Evolutionary conservation across 2,113 vertebrate genomes (phyloP).

Genomic region (Nyctereutes procyonoides): DNA sequence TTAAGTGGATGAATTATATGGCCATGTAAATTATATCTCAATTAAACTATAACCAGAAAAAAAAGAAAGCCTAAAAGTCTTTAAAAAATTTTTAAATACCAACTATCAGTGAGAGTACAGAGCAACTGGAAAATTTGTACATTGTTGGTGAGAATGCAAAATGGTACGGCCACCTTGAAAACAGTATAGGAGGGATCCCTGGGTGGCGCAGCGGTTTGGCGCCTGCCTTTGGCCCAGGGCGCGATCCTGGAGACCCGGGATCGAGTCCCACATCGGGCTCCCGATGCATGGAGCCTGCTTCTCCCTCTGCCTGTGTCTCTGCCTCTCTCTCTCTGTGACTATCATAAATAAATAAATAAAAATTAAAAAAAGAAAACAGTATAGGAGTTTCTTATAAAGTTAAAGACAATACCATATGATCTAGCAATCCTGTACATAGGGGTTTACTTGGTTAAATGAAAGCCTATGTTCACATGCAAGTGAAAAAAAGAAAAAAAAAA

Average conservation of each 20-base stretch:
- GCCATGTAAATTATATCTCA: background rate
- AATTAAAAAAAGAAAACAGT: no score
- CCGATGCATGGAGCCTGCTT: no score
- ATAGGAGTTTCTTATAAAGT: background rate
- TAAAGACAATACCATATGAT: background rate
- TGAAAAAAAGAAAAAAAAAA: no score
- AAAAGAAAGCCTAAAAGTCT: background rate
- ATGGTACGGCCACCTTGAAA: background rate
- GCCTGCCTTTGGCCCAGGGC: no score
- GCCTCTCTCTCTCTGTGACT: no score
- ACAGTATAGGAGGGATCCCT: background rate
- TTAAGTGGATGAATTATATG: background rate
- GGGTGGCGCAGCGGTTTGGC: no score
- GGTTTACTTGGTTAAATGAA: background rate
- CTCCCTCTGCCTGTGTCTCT: no score
- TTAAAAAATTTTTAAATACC: background rate
- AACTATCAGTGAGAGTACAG: background rate
- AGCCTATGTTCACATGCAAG: background rate
- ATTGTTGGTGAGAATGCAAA: slow-evolving; percentile 22
- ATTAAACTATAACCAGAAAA: background rate
- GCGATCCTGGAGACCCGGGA: no score
- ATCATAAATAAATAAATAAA: no score
- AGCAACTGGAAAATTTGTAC: background rate
- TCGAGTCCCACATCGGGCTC: no score
- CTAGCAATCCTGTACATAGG: background rate